A percentile compares a stretch with the other conserved stretches of the same genome.
Evolutionary conservation across 2,888 invertebrate species (phyloP).

Genomic region (Argyresthia albistria): DNA sequence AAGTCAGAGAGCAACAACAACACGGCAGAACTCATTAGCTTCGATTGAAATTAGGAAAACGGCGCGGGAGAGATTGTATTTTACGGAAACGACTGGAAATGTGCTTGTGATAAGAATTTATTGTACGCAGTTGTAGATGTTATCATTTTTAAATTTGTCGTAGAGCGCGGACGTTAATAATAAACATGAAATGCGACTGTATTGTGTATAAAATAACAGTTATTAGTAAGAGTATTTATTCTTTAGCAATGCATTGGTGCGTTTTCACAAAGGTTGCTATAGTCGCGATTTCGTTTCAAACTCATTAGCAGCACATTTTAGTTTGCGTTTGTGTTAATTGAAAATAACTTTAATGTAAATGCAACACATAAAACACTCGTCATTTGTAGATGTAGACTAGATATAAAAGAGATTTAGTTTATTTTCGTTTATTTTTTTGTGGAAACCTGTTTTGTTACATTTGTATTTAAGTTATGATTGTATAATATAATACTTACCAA

Average conservation of each 20-base stretch:
- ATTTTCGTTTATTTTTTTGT: conserved; percentile 41
- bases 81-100: not conserved
- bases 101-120: conserved; percentile 2
- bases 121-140: conserved; percentile 7
- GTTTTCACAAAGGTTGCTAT: too few species aligned
- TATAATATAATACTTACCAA: conserved; percentile 25
- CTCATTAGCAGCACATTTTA: too few species aligned
- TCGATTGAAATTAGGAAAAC: conserved; percentile 73
- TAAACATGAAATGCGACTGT: too few species aligned
- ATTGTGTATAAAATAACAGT: too few species aligned
- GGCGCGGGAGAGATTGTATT: not conserved
- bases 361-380: conserved; percentile 12
- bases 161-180: too few species aligned
- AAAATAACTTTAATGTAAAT: too few species aligned
- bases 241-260: too few species aligned
- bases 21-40: conserved; percentile 86
- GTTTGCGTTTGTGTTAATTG: too few species aligned
- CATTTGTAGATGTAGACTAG: conserved; percentile 41
- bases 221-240: too few species aligned
- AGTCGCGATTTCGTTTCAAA: too few species aligned
- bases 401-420: conserved; percentile 35
- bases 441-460: conserved; percentile 54
- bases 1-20: conserved; percentile 59
- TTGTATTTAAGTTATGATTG: conserved; percentile 49
- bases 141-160: not conserved